A percentile compares a stretch with the other conserved stretches of the same genome.
phyloP scores from a whole-genome alignment of 2,797 vertebrate genomes.

The Acrossocheilus fasciatus region DNA sequence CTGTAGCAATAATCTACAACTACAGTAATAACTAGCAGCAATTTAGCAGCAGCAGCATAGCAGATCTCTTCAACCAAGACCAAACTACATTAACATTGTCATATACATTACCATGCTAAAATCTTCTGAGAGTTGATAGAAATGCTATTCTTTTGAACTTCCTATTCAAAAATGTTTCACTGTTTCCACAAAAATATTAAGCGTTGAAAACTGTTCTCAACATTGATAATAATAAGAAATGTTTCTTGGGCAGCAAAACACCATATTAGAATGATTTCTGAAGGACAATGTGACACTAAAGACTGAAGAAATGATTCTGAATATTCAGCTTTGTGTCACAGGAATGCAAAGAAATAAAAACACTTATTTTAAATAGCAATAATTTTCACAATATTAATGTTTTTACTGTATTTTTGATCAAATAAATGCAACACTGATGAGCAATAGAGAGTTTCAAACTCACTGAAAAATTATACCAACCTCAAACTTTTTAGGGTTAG shows the following conservation, averaged over 20 bases:
- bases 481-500: background rate
- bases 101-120: background rate
- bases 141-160: background rate
- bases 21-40: no score
- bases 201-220: background rate
- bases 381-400: background rate
- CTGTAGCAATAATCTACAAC: no score
- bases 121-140: background rate
- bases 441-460: background rate
- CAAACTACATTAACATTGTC: no score
- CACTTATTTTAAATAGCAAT: background rate
- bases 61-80: no score
- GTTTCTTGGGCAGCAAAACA: background rate
- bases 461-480: background rate
- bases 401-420: background rate
- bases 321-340: background rate
- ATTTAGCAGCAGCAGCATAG: no score
- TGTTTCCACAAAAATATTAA: background rate
- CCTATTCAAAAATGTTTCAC: background rate
- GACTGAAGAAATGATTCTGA: background rate
- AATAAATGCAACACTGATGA: background rate
- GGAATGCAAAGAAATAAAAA: background rate
- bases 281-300: background rate
- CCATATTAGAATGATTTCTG: background rate
- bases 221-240: background rate